phyloP scores from a whole-genome alignment of 2,888 invertebrate species.

The Calliphora vomitoria region DNA sequence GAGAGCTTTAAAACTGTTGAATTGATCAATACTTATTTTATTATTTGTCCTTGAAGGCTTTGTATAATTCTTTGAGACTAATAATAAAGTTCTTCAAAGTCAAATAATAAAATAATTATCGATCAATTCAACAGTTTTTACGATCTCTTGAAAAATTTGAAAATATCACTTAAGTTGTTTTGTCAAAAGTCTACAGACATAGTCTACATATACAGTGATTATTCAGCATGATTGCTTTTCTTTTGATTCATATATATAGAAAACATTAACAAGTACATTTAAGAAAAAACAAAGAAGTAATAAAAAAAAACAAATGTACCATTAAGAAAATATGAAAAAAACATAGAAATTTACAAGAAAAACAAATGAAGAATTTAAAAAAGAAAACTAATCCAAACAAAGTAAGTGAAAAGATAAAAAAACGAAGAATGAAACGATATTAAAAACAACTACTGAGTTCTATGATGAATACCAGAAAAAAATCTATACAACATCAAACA shows the following conservation, averaged over 20 bases:
- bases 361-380: conserved; percentile 36
- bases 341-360: conserved; percentile 38
- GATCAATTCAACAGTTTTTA: no score
- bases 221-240: conserved; percentile 75
- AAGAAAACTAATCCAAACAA: conserved; percentile 54
- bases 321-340: conserved; percentile 56
- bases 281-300: conserved; percentile 24
- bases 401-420: conserved; percentile 11
- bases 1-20: no score
- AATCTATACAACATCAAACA: conserved; percentile 36
- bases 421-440: background rate
- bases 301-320: conserved; percentile 38
- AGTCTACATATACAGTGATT: conserved; percentile 64
- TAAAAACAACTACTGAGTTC: conserved; percentile 31
- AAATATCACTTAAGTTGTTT: no score
- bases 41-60: no score
- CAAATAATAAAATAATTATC: no score
- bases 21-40: no score
- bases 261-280: conserved; percentile 41
- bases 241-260: conserved; percentile 63
- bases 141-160: no score
- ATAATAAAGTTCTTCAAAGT: no score
- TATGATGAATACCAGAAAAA: conserved; percentile 32
- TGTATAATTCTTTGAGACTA: no score
- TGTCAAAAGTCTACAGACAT: no score